Evolutionary conservation across 2,113 vertebrate species (phyloP).

Genomic region (Myrmecobius fasciatus): DNA sequence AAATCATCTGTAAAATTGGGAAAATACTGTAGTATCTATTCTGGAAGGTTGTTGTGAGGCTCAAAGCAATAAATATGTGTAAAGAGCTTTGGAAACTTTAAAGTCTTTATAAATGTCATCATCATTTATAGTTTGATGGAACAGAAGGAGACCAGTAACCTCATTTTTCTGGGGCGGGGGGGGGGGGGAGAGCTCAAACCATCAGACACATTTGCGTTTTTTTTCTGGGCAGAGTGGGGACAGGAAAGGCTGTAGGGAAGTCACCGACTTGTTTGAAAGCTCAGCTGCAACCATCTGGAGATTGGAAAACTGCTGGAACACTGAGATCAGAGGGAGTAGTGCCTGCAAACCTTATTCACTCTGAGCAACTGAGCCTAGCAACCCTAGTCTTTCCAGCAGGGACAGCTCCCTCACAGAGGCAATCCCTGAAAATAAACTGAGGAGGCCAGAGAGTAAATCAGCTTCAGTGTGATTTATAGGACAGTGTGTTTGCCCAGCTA

Average conservation of each 20-base stretch:
- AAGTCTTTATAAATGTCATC: not conserved
- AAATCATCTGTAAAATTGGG: not conserved
- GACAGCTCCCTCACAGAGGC: not conserved
- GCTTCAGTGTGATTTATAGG: constrained; percentile 76
- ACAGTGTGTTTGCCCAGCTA: constrained; percentile 80
- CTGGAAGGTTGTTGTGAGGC: not conserved
- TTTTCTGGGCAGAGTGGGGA: not conserved
- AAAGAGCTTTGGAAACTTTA: not conserved
- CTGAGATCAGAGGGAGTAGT: not conserved
- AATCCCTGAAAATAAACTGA: constrained; percentile 71
- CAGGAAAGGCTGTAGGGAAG: not conserved
- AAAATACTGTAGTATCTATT: not conserved
- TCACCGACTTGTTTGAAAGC: not conserved
- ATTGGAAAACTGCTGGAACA: not conserved
- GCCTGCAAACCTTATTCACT: not conserved
- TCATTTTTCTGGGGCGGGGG: not conserved
- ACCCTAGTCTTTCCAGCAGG: not conserved
- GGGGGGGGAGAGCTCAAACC: constrained; percentile 1
- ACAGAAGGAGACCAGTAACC: constrained; percentile 3
- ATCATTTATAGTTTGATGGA: not conserved
- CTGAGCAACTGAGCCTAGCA: not conserved
- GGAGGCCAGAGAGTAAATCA: constrained; percentile 76
- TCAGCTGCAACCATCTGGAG: not conserved
- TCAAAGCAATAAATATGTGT: not conserved
- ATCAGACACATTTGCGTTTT: not conserved